Conservation (phyloP, 37 sponge, comb jelly and placozoan species). For the Haliclona indistincta region DNA sequence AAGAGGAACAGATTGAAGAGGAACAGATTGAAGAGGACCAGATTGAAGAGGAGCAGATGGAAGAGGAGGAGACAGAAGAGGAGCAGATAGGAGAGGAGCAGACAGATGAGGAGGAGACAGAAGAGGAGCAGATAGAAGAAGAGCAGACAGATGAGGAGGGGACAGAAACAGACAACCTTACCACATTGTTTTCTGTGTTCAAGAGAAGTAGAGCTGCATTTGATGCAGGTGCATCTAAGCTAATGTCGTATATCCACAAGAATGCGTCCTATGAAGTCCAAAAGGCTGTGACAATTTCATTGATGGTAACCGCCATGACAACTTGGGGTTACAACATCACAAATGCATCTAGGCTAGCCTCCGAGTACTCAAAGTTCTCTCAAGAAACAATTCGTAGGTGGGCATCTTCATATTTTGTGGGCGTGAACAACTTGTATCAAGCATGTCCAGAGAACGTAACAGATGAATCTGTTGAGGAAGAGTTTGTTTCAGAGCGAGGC, state of each 20-base stretch:
- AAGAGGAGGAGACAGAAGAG: too few species aligned
- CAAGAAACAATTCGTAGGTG: background rate
- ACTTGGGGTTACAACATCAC: background rate
- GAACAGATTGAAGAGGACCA: too few species aligned
- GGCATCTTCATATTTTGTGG: slow-evolving; percentile 4
- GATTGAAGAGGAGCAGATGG: too few species aligned
- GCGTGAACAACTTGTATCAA: background rate
- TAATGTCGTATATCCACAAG: too few species aligned
- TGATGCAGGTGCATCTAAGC: background rate
- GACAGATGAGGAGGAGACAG: too few species aligned
- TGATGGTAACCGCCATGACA: slow-evolving; percentile 4
- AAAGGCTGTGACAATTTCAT: background rate
- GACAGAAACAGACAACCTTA: too few species aligned
- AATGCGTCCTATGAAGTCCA: too few species aligned
- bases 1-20: too few species aligned
- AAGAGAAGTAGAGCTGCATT: background rate
- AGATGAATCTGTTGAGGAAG: slow-evolving; percentile 6
- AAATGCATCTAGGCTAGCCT: background rate
- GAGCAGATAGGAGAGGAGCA: too few species aligned
- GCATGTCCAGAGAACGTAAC: background rate
- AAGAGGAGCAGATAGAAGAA: too few species aligned
- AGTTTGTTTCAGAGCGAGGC: slow-evolving; percentile 5
- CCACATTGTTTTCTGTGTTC: background rate
- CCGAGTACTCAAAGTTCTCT: background rate
- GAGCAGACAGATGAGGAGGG: too few species aligned